phyloP scores from a whole-genome alignment of 1,140 invertebrate species.

The Drosophila prosaltans region DNA sequence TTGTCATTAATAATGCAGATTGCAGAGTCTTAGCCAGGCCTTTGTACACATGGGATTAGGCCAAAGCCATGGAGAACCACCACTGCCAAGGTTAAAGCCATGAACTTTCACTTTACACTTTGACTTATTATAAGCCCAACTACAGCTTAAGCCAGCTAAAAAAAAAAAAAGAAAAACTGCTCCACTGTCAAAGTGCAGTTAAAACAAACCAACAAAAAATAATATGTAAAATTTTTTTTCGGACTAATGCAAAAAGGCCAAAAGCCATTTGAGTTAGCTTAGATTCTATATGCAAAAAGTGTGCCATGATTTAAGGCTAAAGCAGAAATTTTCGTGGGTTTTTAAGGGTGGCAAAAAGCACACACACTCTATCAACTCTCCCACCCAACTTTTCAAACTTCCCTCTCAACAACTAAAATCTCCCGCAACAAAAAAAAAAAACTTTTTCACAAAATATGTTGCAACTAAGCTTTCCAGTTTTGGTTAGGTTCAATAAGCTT shows the following conservation, averaged over 20 bases:
- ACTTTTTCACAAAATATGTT: slow-evolving; percentile 37
- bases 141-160: background rate
- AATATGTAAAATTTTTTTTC: slow-evolving; percentile 1
- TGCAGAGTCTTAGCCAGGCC: background rate
- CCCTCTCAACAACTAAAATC: slow-evolving; percentile 7
- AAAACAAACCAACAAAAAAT: slow-evolving; percentile 1
- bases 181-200: slow-evolving; percentile 8
- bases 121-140: slow-evolving; percentile 17
- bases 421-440: slow-evolving; percentile 1
- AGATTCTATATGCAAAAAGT: background rate
- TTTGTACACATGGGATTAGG: slow-evolving; percentile 1
- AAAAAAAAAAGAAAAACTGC: background rate
- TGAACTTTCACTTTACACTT: slow-evolving; percentile 35
- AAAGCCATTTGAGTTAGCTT: background rate
- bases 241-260: slow-evolving; percentile 18
- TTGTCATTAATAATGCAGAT: slow-evolving; percentile 1
- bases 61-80: background rate
- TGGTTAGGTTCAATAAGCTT: slow-evolving; percentile 51
- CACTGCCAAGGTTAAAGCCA: slow-evolving; percentile 36
- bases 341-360: background rate
- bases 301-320: slow-evolving; percentile 7
- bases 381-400: slow-evolving; percentile 22
- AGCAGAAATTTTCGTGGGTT: slow-evolving; percentile 1
- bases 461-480: slow-evolving; percentile 32
- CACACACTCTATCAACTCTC: slow-evolving; percentile 4